Evolutionary conservation across 1,140 invertebrate species (phyloP).

Genomic region (Chelonus insularis): DNA sequence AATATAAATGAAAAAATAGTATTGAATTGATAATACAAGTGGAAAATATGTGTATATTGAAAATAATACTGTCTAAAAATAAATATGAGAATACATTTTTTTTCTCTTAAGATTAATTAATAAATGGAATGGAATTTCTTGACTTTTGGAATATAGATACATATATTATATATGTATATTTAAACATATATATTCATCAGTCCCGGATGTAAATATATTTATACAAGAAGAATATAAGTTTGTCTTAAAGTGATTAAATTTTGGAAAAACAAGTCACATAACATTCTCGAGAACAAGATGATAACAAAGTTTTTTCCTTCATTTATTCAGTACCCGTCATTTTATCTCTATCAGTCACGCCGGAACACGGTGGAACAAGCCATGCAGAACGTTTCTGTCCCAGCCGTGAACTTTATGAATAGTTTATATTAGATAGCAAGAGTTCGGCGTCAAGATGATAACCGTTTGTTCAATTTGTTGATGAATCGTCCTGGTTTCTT

Average conservation of each 20-base stretch:
- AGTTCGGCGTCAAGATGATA: slow-evolving; percentile 11
- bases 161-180: no score
- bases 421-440: slow-evolving; percentile 12
- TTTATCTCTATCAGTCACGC: slow-evolving; percentile 1
- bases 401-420: slow-evolving; percentile 15
- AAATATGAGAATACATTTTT: not conserved
- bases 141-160: no score
- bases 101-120: no score
- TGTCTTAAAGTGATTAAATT: not conserved
- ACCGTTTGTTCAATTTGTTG: slow-evolving; percentile 6
- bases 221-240: not conserved
- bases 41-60: not conserved
- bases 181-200: not conserved
- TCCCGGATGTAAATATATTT: not conserved
- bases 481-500: slow-evolving; percentile 2
- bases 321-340: not conserved
- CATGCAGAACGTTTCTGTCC: not conserved
- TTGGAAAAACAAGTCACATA: slow-evolving; percentile 16
- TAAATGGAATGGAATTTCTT: no score
- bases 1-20: no score
- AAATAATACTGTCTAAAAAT: not conserved
- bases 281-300: not conserved
- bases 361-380: slow-evolving; percentile 12
- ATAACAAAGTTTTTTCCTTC: not conserved
- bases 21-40: not conserved